Base-by-base conservation (phyloP, 1,140 invertebrate species). In the Palaemon carinicauda region DNA sequence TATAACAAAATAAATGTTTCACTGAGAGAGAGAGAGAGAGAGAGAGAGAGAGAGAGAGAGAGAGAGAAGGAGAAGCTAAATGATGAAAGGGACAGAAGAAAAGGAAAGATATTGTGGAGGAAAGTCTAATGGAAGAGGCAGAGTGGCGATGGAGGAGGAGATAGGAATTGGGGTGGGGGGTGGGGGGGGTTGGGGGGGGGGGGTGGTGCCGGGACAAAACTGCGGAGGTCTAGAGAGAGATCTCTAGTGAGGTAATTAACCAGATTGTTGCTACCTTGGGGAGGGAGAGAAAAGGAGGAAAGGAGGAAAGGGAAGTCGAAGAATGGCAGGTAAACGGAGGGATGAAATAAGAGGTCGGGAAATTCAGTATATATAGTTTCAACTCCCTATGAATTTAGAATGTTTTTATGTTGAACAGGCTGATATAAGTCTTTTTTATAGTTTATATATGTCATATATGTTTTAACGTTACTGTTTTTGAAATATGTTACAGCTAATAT, bases 191-290 rank as follows among this genome's bases (percentile, higher is more conserved):
- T n/a, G n/a, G n/a, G n/a, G n/a, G n/a, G n/a, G 69, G 69, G 10
- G 69, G 33, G 15, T 3, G 69, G 21, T 15, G 3, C n/a, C n/a
- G n/a, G 1, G 69, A 15, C 24, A 19, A 73, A 29, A 73, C 69
- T 29, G 21, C 17, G 29, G 21, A 41, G 73, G 29, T 17, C 14
- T 33, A 29, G 69, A 29, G 69, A 29, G 27, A 73, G n/a, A 24
- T 52, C 80, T 51, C 65, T 69, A 52, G 80, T 74, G 80, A 82
- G 53, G 80, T 82, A 82, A 82, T 82, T 82, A 82, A 51, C 80
- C 80, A 82, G 80, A 82, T 82, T 82, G 80, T 82, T 82, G 80
- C 80, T 82, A 74, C 51, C 65, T 65, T 33, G 29, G 65, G 60
- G 50, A 14, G 71, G 65, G 54, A 41, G 56, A 54, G 29, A 33